Percentiles rank a stretch among this genome's conserved stretches.
Evolutionary conservation across 2,888 invertebrate genomes (phyloP).

Genomic region (Netelia virgata): DNA sequence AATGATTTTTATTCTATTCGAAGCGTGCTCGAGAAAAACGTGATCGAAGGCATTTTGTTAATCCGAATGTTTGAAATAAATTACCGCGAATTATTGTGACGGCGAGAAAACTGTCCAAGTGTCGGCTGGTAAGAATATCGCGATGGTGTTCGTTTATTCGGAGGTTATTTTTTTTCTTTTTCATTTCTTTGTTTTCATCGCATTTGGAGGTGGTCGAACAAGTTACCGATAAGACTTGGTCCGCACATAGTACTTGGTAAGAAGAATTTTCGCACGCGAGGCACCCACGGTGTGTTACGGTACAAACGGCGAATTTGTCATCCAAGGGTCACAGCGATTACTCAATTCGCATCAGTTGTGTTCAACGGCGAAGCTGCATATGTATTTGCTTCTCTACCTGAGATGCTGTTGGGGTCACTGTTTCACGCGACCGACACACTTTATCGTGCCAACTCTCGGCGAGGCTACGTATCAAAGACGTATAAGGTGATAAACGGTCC

Average conservation of each 20-base stretch:
- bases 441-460: constrained; percentile 1
- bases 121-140: no score
- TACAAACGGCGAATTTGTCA: constrained; percentile 15
- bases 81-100: no score
- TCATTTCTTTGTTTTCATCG: background rate
- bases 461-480: constrained; percentile 30
- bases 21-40: background rate
- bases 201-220: background rate
- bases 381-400: constrained; percentile 16
- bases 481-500: constrained; percentile 42
- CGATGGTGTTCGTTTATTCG: background rate
- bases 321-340: constrained; percentile 31
- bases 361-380: constrained; percentile 21
- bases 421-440: background rate
- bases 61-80: background rate
- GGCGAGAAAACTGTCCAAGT: no score
- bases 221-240: background rate
- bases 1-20: constrained; percentile 41
- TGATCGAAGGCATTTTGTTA: background rate
- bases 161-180: background rate
- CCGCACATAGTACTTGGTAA: background rate
- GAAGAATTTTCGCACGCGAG: background rate
- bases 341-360: constrained; percentile 33
- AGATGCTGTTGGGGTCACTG: constrained; percentile 17
- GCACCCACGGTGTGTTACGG: background rate